A percentile compares a stretch with the other conserved stretches of the same genome.
phyloP scores from a whole-genome alignment of 2,888 invertebrate species.

The Oscheius myriophilus region DNA sequence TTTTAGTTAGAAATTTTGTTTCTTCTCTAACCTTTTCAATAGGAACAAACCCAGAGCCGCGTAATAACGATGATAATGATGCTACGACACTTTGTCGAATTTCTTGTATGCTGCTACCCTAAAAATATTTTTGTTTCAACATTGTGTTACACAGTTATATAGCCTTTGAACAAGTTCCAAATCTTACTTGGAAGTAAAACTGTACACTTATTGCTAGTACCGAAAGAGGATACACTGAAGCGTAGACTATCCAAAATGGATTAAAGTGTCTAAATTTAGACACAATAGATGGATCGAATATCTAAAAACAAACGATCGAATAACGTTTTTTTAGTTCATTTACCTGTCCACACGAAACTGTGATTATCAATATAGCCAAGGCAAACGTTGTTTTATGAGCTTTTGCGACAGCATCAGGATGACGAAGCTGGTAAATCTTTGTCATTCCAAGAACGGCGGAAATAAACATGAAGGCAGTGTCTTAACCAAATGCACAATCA shows the following conservation, averaged over 20 bases:
- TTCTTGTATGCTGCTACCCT: too few relatives aligned
- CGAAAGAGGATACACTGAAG: slow-evolving; percentile 78
- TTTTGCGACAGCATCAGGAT: slow-evolving; percentile 87
- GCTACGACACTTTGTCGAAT: too few relatives aligned
- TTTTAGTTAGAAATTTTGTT: too few relatives aligned
- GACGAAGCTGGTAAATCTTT: slow-evolving; percentile 86
- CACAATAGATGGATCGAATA: too few relatives aligned
- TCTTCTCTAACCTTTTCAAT: slow-evolving; percentile 17
- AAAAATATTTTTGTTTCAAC: too few relatives aligned
- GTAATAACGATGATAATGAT: slow-evolving; percentile 41
- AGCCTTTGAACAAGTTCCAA: too few relatives aligned
- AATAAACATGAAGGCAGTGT: slow-evolving; percentile 92
- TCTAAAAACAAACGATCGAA: too few relatives aligned
- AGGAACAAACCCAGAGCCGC: slow-evolving; percentile 46
- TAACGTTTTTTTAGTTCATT: too few relatives aligned
- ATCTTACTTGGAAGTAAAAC: slow-evolving; percentile 74
- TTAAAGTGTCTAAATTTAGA: too few relatives aligned
- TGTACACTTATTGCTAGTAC: slow-evolving; percentile 77
- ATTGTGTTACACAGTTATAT: too few relatives aligned
- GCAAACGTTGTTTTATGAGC: slow-evolving; percentile 75
- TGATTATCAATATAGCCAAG: slow-evolving; percentile 80
- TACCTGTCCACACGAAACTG: slow-evolving; percentile 78
- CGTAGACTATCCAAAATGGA: slow-evolving; percentile 81
- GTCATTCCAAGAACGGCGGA: slow-evolving; percentile 86
- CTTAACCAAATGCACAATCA: slow-evolving; percentile 75